These are phyloP conservation scores for Melitaea athalia DNA, from an alignment of 2,888 invertebrate species.

Conservation along the genomic window DNA sequence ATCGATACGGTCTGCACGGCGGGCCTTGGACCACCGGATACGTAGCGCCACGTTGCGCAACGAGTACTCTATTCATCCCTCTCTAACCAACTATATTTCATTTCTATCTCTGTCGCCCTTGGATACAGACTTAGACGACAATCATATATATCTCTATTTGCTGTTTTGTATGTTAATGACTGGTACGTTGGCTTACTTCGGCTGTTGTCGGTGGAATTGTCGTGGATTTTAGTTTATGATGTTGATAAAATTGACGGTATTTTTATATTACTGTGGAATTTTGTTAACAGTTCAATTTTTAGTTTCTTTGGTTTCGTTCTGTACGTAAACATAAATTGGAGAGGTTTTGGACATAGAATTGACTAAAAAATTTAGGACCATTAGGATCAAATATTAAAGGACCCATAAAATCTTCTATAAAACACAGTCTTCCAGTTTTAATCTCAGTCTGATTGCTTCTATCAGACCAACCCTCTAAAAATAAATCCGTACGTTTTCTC, in stretches of 20 bases:
- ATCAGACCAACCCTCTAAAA: too few relatives aligned
- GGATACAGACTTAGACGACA: not conserved
- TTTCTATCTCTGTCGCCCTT: not conserved
- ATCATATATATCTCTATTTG: not conserved
- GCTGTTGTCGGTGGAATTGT: not conserved
- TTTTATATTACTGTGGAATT: not conserved
- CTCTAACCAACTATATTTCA: not conserved
- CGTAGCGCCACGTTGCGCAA: constrained; percentile 16
- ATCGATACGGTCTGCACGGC: constrained; percentile 61
- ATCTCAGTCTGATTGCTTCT: too few relatives aligned
- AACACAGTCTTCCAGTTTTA: too few relatives aligned
- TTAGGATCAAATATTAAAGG: too few relatives aligned
- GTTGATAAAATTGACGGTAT: not conserved
- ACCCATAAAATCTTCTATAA: too few relatives aligned
- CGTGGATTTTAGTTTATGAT: not conserved
- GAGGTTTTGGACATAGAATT: too few relatives aligned
- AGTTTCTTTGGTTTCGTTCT: too few relatives aligned
- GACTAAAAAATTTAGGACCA: too few relatives aligned
- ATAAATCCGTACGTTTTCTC: too few relatives aligned
- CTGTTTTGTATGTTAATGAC: constrained; percentile 11
- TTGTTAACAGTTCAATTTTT: too few relatives aligned
- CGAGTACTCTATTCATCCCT: not conserved
- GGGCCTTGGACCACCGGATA: constrained; percentile 14
- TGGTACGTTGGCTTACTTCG: not conserved
- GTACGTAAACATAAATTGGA: too few relatives aligned